Evolutionary conservation across 2,888 invertebrate species (phyloP).

Genomic region (Tridacna gigas): DNA sequence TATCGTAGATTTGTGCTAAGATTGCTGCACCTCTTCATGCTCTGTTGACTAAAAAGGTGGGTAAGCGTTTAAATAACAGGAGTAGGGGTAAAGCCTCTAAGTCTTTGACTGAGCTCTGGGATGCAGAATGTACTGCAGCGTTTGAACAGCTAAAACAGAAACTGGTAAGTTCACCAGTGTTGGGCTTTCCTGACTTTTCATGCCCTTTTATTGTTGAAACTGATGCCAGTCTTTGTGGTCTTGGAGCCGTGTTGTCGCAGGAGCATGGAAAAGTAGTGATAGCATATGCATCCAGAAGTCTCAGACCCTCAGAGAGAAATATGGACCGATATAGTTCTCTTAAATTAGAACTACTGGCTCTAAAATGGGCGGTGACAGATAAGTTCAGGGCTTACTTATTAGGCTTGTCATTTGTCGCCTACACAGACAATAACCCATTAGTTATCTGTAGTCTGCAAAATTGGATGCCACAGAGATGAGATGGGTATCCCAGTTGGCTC

Average conservation of each 20-base stretch:
- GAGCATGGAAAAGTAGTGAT: constrained; percentile 52
- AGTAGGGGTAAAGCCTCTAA: neutral
- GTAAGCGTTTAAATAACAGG: neutral
- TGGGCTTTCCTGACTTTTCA: constrained; percentile 61
- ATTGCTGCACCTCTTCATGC: constrained; percentile 30
- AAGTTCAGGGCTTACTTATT: constrained; percentile 57
- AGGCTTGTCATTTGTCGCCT: constrained; percentile 47
- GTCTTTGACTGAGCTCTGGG: neutral
- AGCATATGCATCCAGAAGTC: constrained; percentile 54
- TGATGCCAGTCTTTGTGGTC: constrained; percentile 58
- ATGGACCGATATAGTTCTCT: constrained; percentile 59
- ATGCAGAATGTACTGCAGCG: neutral
- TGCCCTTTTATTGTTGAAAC: constrained; percentile 58
- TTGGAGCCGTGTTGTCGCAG: constrained; percentile 61
- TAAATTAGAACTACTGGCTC: constrained; percentile 57
- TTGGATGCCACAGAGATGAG: constrained; percentile 47
- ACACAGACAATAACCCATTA: constrained; percentile 64
- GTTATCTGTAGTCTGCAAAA: constrained; percentile 54
- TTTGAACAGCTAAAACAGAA: neutral
- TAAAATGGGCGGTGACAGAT: constrained; percentile 67
- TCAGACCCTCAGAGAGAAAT: constrained; percentile 57
- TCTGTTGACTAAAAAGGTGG: too few relatives aligned
- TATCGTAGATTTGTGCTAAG: constrained; percentile 30
- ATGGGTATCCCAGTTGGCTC: constrained; percentile 52
- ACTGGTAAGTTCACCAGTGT: constrained; percentile 30